phyloP scores from a whole-genome alignment of 2,888 invertebrate genomes.

The Tetragonisca angustula region DNA sequence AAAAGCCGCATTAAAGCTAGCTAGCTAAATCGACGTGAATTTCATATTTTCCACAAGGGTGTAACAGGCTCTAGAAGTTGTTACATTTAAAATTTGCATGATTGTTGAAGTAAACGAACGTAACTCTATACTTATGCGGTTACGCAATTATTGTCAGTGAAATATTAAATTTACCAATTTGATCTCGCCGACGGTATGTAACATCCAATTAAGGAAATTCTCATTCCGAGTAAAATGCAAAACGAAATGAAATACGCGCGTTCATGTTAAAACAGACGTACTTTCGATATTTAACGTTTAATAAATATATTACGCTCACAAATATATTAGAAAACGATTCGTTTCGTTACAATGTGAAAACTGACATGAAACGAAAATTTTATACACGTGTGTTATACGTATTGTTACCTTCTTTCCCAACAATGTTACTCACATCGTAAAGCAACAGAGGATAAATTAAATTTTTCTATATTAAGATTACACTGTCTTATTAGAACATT shows the following conservation, averaged over 20 bases:
- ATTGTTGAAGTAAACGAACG: not conserved
- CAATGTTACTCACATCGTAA: too few species aligned
- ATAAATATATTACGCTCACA: accelerated
- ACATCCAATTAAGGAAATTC: not conserved
- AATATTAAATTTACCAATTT: conserved; percentile 1
- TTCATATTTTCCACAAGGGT: not conserved
- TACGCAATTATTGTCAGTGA: not conserved
- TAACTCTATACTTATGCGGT: not conserved
- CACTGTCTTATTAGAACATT: too few species aligned
- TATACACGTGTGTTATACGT: too few species aligned
- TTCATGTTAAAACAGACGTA: not conserved
- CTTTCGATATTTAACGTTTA: too few species aligned
- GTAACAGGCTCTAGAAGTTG: not conserved
- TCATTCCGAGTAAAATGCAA: not conserved
- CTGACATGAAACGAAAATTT: not conserved
- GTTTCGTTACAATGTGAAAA: not conserved
- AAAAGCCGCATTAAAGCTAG: not conserved
- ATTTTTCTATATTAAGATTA: too few species aligned
- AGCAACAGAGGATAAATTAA: too few species aligned
- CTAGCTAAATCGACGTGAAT: not conserved
- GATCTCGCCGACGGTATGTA: not conserved
- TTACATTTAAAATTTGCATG: too few species aligned
- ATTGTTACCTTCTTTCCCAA: not conserved
- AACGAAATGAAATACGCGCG: not conserved
- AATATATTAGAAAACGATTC: not conserved